A percentile compares a stretch with the other conserved stretches of the same genome.
Conservation (phyloP, 2,888 invertebrate genomes). For the Lacanobia oleracea region DNA sequence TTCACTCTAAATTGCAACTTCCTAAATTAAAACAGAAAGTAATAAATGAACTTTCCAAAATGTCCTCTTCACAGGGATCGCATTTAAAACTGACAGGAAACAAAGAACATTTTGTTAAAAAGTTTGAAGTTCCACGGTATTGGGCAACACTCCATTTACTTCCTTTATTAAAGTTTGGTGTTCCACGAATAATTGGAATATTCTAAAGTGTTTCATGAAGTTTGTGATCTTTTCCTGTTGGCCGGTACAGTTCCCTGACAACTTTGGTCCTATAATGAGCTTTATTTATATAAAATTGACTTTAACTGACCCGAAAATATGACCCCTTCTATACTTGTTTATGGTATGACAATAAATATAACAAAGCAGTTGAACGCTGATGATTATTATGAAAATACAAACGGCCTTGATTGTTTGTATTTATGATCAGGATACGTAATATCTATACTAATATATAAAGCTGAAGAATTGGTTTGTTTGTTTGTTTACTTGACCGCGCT, state of each 20-base stretch:
- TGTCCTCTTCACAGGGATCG: slow-evolving; percentile 21
- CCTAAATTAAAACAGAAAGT: slow-evolving; percentile 55
- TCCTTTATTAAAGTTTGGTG: slow-evolving; percentile 58
- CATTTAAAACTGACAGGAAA: slow-evolving; percentile 52
- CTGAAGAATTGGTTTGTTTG: too few species aligned
- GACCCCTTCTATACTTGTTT: too few species aligned
- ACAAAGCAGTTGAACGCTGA: not conserved
- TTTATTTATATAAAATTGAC: not conserved
- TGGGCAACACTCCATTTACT: slow-evolving; percentile 52
- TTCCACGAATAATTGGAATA: slow-evolving; percentile 53
- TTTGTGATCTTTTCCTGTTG: slow-evolving; percentile 3
- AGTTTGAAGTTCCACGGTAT: slow-evolving; percentile 39
- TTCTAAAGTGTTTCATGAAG: slow-evolving; percentile 24
- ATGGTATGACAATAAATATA: not conserved
- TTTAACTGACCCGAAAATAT: too few species aligned
- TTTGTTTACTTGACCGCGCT: too few species aligned
- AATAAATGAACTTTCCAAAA: slow-evolving; percentile 48
- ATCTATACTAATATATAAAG: too few species aligned
- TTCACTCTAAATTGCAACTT: slow-evolving; percentile 3
- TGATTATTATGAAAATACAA: too few species aligned
- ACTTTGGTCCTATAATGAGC: not conserved
- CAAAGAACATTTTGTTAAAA: slow-evolving; percentile 55
- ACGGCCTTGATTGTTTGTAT: not conserved
- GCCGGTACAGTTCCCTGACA: not conserved
- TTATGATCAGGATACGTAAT: not conserved